phyloP scores from a whole-genome alignment of 2,888 invertebrate genomes.

The Sesia bembeciformis region DNA sequence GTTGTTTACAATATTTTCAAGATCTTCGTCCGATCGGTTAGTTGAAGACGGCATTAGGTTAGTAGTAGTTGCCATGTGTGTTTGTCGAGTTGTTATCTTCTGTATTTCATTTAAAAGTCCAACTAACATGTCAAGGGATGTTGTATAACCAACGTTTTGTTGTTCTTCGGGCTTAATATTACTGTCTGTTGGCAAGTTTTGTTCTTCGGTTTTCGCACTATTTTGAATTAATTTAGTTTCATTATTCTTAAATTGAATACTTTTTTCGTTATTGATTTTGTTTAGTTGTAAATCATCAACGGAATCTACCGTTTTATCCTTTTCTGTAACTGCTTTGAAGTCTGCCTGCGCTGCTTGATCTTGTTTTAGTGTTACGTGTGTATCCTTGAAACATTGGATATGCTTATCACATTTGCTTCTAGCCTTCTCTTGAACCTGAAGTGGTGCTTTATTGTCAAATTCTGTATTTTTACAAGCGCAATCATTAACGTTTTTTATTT shows the following conservation, averaged over 20 bases:
- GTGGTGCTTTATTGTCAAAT: too few relatives aligned
- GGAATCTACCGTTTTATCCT: neutral
- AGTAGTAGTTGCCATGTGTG: conserved; percentile 18
- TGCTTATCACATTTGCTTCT: conserved; percentile 11
- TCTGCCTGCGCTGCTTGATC: neutral
- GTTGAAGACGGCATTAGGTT: too few relatives aligned
- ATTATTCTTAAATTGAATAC: neutral
- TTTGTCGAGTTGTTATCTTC: conserved; percentile 47
- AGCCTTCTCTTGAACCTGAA: neutral
- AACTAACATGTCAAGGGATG: conserved; percentile 54
- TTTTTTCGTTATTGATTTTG: neutral
- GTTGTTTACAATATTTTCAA: conserved; percentile 21
- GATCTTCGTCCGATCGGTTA: neutral
- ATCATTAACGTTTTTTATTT: neutral
- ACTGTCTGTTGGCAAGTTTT: neutral
- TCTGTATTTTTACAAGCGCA: too few relatives aligned
- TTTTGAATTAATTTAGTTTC: neutral
- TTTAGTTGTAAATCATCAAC: neutral
- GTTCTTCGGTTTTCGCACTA: conserved; percentile 3
- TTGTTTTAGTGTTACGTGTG: neutral
- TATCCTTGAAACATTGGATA: conserved; percentile 17
- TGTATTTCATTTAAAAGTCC: conserved; percentile 58
- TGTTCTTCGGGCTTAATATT: neutral
- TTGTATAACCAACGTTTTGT: conserved; percentile 3
- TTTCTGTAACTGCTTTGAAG: neutral